Conservation (phyloP, 2,797 vertebrate genomes). For the Rhadinocentrus ornatus region DNA sequence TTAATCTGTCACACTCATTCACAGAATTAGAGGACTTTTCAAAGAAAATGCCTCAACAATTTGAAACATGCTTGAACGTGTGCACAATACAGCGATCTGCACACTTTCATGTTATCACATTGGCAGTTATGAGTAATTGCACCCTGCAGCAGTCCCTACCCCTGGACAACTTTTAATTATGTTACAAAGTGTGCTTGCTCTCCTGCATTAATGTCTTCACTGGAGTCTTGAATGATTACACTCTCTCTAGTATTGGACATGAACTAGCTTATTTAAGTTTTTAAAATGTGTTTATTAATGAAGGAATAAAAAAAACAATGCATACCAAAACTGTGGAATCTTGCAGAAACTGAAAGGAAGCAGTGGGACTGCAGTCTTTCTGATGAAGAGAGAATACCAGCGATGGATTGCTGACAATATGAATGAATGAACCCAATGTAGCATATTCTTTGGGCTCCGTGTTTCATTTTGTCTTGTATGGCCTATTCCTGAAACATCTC, state of each 20-base stretch:
- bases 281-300: constrained; percentile 64
- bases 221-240: constrained; percentile 62
- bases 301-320: constrained; percentile 55
- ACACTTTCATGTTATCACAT: constrained; percentile 74
- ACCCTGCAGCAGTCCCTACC: constrained; percentile 71
- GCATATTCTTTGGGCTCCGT: constrained; percentile 47
- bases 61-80: constrained; percentile 61
- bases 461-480: constrained; percentile 68
- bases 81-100: constrained; percentile 64
- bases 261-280: constrained; percentile 40
- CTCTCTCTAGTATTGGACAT: constrained; percentile 41
- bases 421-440: constrained; percentile 53
- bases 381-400: constrained; percentile 30
- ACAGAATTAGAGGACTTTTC: constrained; percentile 29
- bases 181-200: constrained; percentile 75
- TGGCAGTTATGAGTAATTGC: constrained; percentile 81
- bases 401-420: constrained; percentile 50
- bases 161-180: constrained; percentile 81
- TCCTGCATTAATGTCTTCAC: constrained; percentile 68
- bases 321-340: constrained; percentile 21
- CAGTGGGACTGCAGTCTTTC: constrained; percentile 32
- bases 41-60: constrained; percentile 50
- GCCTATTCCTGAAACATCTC: constrained; percentile 58
- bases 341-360: constrained; percentile 39
- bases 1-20: background rate